phyloP scores from a whole-genome alignment of 2,113 vertebrate genomes.

The Festucalex cinctus region DNA sequence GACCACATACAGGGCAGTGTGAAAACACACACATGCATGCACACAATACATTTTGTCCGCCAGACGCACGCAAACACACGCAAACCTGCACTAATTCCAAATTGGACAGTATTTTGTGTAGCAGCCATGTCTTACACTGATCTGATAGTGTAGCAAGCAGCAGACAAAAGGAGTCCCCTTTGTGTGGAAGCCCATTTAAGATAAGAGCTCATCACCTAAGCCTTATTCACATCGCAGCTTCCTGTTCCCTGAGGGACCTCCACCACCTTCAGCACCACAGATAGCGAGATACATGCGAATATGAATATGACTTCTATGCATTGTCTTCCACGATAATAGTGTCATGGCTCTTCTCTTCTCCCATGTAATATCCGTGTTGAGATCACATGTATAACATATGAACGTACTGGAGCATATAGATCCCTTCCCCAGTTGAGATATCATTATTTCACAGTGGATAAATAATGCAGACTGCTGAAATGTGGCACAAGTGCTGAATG shows the following conservation, averaged over 20 bases:
- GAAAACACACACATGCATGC: constrained; percentile 7
- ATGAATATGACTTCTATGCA: constrained; percentile 16
- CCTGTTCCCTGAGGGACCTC: constrained; percentile 3
- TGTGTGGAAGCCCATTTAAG: constrained; percentile 18
- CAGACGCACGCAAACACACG: constrained; percentile 26
- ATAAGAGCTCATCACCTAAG: constrained; percentile 33
- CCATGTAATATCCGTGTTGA: neutral
- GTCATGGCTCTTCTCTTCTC: neutral
- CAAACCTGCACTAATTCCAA: constrained; percentile 19
- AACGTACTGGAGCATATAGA: neutral
- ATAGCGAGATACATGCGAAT: constrained; percentile 27
- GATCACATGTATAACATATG: neutral
- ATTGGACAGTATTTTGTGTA: constrained; percentile 23
- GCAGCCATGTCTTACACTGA: constrained; percentile 26
- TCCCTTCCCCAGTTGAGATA: constrained; percentile 23
- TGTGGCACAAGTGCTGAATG: constrained; percentile 42
- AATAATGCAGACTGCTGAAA: constrained; percentile 55
- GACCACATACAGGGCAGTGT: too few species aligned
- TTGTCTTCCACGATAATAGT: constrained; percentile 12
- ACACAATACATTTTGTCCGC: neutral
- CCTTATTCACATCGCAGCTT: constrained; percentile 13
- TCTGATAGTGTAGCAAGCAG: constrained; percentile 25
- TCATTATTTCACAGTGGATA: constrained; percentile 44
- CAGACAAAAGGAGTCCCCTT: constrained; percentile 48
- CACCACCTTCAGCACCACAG: neutral